Evolutionary conservation across 2,113 vertebrate genomes (phyloP).

Genomic region (Vulpes vulpes): DNA sequence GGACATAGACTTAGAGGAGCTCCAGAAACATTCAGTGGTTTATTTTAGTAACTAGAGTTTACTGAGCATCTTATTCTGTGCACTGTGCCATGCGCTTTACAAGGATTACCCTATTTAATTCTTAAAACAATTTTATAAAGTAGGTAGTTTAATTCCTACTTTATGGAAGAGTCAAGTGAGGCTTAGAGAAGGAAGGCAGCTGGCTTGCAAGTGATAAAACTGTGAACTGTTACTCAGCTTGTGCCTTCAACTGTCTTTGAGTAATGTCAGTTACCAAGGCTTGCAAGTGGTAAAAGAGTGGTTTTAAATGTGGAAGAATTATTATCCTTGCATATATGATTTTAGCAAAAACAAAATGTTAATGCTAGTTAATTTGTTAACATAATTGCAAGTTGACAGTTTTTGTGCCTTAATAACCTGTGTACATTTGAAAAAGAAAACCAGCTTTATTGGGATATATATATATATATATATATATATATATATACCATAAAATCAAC

Average conservation of each 20-base stretch:
- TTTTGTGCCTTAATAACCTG: not conserved
- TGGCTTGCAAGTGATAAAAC: not conserved
- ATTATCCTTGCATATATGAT: not conserved
- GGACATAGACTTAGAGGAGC: not conserved
- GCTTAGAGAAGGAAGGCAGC: not conserved
- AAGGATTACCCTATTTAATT: constrained; percentile 3
- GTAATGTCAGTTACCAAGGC: not conserved
- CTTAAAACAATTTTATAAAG: not conserved
- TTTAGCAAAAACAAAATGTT: not conserved
- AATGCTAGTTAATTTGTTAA: not conserved
- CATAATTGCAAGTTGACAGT: not conserved
- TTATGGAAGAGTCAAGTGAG: not conserved
- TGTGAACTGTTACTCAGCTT: not conserved
- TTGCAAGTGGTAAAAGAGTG: not conserved
- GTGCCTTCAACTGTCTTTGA: not conserved
- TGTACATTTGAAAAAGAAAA: not conserved
- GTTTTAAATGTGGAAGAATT: not conserved
- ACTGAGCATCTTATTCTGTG: not conserved
- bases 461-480: too few species aligned
- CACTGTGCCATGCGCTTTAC: not conserved
- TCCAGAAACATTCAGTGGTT: not conserved
- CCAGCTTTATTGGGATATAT: not conserved
- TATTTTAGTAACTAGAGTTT: not conserved
- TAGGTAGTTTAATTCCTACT: not conserved
- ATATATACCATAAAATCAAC: not conserved